These are phyloP conservation scores for Jaculus jaculus DNA, from an alignment of 2,113 vertebrate species.

Conservation along the genomic window DNA sequence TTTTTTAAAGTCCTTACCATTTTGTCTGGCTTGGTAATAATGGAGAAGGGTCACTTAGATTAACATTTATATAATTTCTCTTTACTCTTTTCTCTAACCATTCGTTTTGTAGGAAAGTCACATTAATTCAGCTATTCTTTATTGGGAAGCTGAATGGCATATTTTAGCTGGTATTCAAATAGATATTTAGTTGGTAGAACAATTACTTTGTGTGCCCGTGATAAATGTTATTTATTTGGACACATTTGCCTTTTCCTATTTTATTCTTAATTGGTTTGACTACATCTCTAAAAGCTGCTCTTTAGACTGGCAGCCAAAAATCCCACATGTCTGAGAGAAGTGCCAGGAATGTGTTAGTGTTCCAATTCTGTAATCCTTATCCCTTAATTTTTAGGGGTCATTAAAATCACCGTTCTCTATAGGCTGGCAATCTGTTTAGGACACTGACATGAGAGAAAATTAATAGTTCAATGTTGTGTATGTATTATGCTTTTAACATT, in stretches of 20 bases:
- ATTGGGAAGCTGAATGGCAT: slow-evolving; percentile 31
- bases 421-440: background rate
- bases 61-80: slow-evolving; percentile 47
- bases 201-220: slow-evolving; percentile 67
- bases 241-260: slow-evolving; percentile 70
- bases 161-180: slow-evolving; percentile 59
- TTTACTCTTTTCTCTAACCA: slow-evolving; percentile 43
- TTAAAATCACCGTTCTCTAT: slow-evolving; percentile 25
- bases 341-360: slow-evolving; percentile 54
- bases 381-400: slow-evolving; percentile 40
- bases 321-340: slow-evolving; percentile 48
- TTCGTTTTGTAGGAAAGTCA: slow-evolving; percentile 59
- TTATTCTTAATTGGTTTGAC: slow-evolving; percentile 71
- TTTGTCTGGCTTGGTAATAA: slow-evolving; percentile 20
- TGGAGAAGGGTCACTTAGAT: slow-evolving; percentile 29
- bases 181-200: slow-evolving; percentile 62
- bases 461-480: slow-evolving; percentile 32
- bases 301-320: slow-evolving; percentile 58
- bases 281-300: slow-evolving; percentile 69
- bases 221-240: slow-evolving; percentile 73
- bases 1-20: no score
- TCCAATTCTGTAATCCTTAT: slow-evolving; percentile 50
- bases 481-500: background rate
- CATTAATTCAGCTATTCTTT: slow-evolving; percentile 44
- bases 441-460: slow-evolving; percentile 1